Base-by-base conservation (phyloP, 2,113 vertebrate species). In the Megaleporinus macrocephalus region DNA sequence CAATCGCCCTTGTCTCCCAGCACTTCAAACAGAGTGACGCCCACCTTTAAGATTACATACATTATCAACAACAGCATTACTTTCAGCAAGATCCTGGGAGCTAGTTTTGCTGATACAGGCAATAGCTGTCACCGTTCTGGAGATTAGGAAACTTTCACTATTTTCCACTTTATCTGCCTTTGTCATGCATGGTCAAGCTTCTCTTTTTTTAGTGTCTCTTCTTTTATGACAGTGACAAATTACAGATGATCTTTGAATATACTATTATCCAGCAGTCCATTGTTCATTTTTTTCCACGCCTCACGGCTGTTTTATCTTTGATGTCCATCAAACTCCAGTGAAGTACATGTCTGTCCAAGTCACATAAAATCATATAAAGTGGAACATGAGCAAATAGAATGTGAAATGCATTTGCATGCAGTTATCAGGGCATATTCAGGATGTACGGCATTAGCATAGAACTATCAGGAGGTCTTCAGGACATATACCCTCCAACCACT, bases 351-450 rank as follows among this genome's bases (percentile, higher is more conserved):
- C 36, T 1, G 33, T 14, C 22, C 57, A 61, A 11, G 3, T 69
- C 33, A 27, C 12, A n/a, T 44, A 44, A 70, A 70, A n/a, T 10
- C 36, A 70, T 70, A 44, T 44, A 41, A n/a, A 22, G 22, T 22
- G 30, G 22, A 16, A 36, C 22, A 36, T 22, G 33, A 44, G 36
- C 57, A 61, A 70, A 41, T 70, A 44, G 20, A 36, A 36, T 33
- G 36, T 70, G 12, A 44, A 41, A 70, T 44, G n/a, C 66, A 70
- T 70, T 70, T 70, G 33, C 66, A 70, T 70, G 33, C 27, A 70
- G 33, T 70, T 70, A 70, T 70, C 66, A 44, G 26, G 36, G 1
- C 66, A n/a, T 44, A n/a, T 24, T 70, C 33, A 61, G n/a, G n/a
- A 61, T n/a, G 57, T 61, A 3, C 13, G 24, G 57, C 66, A 68